Percentiles rank a stretch among this genome's conserved stretches.
These are phyloP conservation scores for Myrmecophaga tridactyla DNA, from an alignment of 2,113 vertebrate species.

Conservation along the genomic window DNA sequence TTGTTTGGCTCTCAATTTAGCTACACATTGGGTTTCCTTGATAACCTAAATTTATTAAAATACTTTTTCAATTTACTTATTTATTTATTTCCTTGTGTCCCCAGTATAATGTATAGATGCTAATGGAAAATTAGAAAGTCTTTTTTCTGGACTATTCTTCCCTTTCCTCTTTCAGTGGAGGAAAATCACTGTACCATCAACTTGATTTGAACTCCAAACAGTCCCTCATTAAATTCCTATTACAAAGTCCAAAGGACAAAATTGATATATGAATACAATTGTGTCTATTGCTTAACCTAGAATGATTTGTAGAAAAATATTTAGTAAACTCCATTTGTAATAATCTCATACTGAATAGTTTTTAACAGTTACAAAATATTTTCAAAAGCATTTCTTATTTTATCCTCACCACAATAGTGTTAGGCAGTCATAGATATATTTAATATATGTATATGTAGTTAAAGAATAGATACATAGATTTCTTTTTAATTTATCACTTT, in stretches of 20 bases:
- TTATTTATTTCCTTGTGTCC: neutral
- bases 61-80: neutral
- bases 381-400: neutral
- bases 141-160: neutral
- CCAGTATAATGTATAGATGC: neutral
- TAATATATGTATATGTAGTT: neutral
- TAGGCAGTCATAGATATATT: neutral
- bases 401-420: neutral
- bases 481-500: neutral
- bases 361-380: neutral
- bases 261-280: neutral
- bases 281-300: neutral
- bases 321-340: neutral
- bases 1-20: neutral
- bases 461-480: neutral
- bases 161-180: neutral
- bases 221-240: constrained; percentile 4
- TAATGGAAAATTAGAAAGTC: neutral
- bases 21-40: neutral
- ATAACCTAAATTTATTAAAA: neutral
- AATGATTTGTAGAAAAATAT: constrained; percentile 3
- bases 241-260: neutral
- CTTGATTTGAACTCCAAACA: neutral
- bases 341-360: neutral
- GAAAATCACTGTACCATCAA: neutral